Evolutionary conservation across 2,113 vertebrate genomes (phyloP).

Genomic region (Limanda limanda): DNA sequence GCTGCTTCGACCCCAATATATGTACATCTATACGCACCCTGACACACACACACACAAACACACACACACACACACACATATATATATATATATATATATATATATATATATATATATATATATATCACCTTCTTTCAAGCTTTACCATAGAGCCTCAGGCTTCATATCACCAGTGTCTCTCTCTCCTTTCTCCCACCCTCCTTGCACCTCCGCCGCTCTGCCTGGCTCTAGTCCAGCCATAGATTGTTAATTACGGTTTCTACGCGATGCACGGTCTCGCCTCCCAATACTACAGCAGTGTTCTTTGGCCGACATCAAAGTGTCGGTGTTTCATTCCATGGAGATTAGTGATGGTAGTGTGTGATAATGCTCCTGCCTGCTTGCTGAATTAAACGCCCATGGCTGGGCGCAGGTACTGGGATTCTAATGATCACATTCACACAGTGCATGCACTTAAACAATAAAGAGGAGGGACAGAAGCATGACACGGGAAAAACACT

Average conservation of each 20-base stretch:
- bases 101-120: neutral
- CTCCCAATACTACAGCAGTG: constrained; percentile 64
- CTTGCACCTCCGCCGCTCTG: constrained; percentile 49
- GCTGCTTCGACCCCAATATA: constrained; percentile 15
- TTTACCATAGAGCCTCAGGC: constrained; percentile 46
- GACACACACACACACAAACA: constrained; percentile 12
- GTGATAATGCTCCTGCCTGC: constrained; percentile 72
- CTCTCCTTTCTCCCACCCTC: constrained; percentile 36
- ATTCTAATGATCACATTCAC: constrained; percentile 58
- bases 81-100: neutral
- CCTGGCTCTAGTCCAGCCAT: constrained; percentile 77
- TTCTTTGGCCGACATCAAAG: constrained; percentile 80
- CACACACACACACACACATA: constrained; percentile 8
- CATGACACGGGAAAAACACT: constrained; percentile 2
- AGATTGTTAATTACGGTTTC: constrained; percentile 80
- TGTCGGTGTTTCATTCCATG: constrained; percentile 73
- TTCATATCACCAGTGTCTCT: constrained; percentile 46
- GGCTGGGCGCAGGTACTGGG: constrained; percentile 71
- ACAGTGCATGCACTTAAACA: constrained; percentile 7
- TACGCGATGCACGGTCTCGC: constrained; percentile 62
- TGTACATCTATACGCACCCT: neutral
- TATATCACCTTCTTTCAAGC: constrained; percentile 27
- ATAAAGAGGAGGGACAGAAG: neutral
- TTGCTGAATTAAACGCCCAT: constrained; percentile 73
- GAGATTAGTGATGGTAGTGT: constrained; percentile 77